A percentile compares a stretch with the other conserved stretches of the same genome.
Evolutionary conservation across 1,140 invertebrate species (phyloP).

Genomic region (Anastrepha obliqua): DNA sequence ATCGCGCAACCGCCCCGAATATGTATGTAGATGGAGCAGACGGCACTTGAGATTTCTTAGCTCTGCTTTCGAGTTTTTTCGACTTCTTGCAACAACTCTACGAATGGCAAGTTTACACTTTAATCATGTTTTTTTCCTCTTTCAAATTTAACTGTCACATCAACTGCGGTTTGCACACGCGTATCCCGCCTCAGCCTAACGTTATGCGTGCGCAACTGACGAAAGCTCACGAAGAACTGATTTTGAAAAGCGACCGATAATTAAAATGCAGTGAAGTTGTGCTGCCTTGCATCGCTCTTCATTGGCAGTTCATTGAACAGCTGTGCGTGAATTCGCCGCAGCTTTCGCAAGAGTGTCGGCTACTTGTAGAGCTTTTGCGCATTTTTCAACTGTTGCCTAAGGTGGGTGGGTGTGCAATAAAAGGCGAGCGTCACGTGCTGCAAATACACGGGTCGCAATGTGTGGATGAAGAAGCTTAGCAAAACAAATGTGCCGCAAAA

Average conservation of each 20-base stretch:
- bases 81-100: background rate
- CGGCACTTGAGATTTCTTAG: too few relatives aligned
- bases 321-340: slow-evolving; percentile 45
- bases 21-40: too few relatives aligned
- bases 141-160: slow-evolving; percentile 45
- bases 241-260: background rate
- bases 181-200: background rate
- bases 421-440: slow-evolving; percentile 7
- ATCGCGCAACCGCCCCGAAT: too few relatives aligned
- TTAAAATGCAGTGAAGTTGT: background rate
- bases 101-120: background rate
- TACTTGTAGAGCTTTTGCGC: slow-evolving; percentile 31
- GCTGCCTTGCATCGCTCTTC: background rate
- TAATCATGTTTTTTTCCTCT: background rate
- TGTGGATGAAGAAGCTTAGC: slow-evolving; percentile 30
- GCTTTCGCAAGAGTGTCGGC: slow-evolving; percentile 45
- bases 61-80: background rate
- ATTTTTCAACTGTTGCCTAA: background rate
- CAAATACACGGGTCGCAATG: background rate
- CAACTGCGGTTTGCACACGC: background rate
- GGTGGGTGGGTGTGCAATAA: background rate
- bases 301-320: background rate
- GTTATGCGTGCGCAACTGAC: slow-evolving; percentile 31
- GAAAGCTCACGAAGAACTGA: slow-evolving; percentile 43
- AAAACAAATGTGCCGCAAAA: slow-evolving; percentile 15